Evolutionary conservation across 1,140 invertebrate genomes (phyloP), one percentile per base, ranked within the genome.

Genomic region (Bombyx mandarina): DNA sequence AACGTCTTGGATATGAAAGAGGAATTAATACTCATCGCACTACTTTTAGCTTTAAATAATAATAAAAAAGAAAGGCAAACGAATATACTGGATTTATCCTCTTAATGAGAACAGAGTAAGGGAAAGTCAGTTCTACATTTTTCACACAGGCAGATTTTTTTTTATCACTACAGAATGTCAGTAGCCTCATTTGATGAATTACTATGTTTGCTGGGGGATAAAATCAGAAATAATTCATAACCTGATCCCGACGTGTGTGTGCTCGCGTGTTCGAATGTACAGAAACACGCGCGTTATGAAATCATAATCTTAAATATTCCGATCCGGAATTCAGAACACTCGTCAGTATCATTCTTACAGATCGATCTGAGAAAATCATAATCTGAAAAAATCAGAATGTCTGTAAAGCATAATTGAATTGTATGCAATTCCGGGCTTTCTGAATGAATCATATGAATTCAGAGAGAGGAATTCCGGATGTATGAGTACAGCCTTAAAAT

Each of bases 321-420:
- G 12, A 18, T 18, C 12, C 12, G 12, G 12, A 50, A 50, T 50
- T 50, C 49, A 50, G 49, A 50, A 50, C 49, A 12, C 49, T 50
- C 49, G 18, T 50, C 51, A 52, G 51, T 52, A 52, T 52, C 1
- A 52, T 52, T 52, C 51, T 52, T 44, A 43, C 35, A 52, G 51
- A 18, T 50, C 49, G 49, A 50, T n/a, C 18, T 50, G 49, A 50
- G 49, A 50, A 50, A 50, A 10, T 50, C 49, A 50, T 50, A 50
- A 50, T 50, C 49, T 50, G 49, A 50, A 50, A 50, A 50, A 50
- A 50, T 50, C 49, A 45, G 45, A 45, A 45, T 45, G 45, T 50
- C 9, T 50, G 5, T 50, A 18, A 18, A 7, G 45, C 7, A n/a
- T 50, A 50, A 1, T 50, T 7, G 18, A n/a, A 50, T 2, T 50